These are phyloP conservation scores for Trachelus stipa DNA, from an alignment of 2,888 invertebrate genomes.

Conservation along the genomic window DNA sequence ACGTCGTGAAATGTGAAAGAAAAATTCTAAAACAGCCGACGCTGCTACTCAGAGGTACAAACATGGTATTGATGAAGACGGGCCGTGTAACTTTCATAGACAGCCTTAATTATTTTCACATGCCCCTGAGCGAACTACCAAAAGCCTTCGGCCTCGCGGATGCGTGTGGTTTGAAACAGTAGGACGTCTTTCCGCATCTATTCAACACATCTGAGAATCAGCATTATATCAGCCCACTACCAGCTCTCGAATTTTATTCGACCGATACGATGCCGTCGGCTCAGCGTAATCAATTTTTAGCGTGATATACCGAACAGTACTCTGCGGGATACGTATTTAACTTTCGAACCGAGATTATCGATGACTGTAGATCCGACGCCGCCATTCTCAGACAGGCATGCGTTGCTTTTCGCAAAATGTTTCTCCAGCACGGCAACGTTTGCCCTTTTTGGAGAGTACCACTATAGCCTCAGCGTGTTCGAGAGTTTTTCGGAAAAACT, in stretches of 20 bases:
- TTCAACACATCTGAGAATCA: slow-evolving; percentile 35
- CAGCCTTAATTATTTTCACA: not conserved
- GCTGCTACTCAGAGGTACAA: no score
- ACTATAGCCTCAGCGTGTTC: slow-evolving; percentile 43
- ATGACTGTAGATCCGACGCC: slow-evolving; percentile 37
- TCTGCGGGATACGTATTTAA: slow-evolving; percentile 27
- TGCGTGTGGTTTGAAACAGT: not conserved
- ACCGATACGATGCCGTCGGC: slow-evolving; percentile 18
- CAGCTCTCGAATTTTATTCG: slow-evolving; percentile 23
- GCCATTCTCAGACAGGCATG: slow-evolving; percentile 33
- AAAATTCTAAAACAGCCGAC: no score
- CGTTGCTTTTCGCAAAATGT: slow-evolving; percentile 32
- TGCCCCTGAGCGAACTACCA: slow-evolving; percentile 1
- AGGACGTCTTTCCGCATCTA: slow-evolving; percentile 38
- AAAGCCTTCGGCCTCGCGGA: slow-evolving; percentile 4
- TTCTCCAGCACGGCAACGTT: slow-evolving; percentile 27
- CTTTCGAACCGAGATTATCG: slow-evolving; percentile 33
- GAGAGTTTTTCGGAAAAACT: slow-evolving; percentile 32
- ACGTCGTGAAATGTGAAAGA: no score
- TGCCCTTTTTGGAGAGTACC: slow-evolving; percentile 34
- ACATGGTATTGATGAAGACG: no score
- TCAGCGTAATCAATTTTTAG: slow-evolving; percentile 15
- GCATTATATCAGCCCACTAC: slow-evolving; percentile 30
- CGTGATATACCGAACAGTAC: slow-evolving; percentile 26
- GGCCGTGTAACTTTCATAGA: slow-evolving; percentile 10